Evolutionary conservation across 2,888 invertebrate species (phyloP).

Genomic region (Euphydryas editha): DNA sequence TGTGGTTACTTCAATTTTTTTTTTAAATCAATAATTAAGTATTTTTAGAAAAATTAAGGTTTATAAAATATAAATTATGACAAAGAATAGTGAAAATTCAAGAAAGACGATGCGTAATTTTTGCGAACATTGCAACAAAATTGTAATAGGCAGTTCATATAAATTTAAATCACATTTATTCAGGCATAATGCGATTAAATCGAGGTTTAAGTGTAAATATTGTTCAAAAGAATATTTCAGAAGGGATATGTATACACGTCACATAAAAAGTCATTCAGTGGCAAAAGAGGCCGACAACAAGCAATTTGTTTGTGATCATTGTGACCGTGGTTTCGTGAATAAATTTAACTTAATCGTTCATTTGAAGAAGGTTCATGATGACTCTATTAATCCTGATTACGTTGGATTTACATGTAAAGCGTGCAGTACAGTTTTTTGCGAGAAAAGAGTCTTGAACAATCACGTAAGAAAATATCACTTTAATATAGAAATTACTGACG

Average conservation of each 20-base stretch:
- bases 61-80: slow-evolving; percentile 24
- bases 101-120: slow-evolving; percentile 25
- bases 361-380: slow-evolving; percentile 60
- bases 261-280: slow-evolving; percentile 45
- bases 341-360: slow-evolving; percentile 63
- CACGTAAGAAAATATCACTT: slow-evolving; percentile 65
- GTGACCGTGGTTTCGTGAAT: slow-evolving; percentile 58
- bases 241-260: slow-evolving; percentile 55
- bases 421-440: slow-evolving; percentile 58
- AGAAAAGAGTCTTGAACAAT: slow-evolving; percentile 59
- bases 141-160: slow-evolving; percentile 50
- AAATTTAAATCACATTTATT: slow-evolving; percentile 58
- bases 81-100: slow-evolving; percentile 33
- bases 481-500: slow-evolving; percentile 48
- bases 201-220: slow-evolving; percentile 55
- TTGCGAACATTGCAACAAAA: slow-evolving; percentile 57
- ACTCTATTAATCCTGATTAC: slow-evolving; percentile 37
- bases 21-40: neutral
- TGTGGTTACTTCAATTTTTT: neutral
- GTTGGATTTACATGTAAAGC: slow-evolving; percentile 55
- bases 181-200: slow-evolving; percentile 54
- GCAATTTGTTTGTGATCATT: slow-evolving; percentile 58
- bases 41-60: neutral
- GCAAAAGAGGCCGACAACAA: slow-evolving; percentile 37
- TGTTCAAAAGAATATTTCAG: slow-evolving; percentile 62